Evolutionary conservation across 2,888 invertebrate species (phyloP), one percentile per base, ranked within the genome.

Genomic region (Cyclophora albipunctata): DNA sequence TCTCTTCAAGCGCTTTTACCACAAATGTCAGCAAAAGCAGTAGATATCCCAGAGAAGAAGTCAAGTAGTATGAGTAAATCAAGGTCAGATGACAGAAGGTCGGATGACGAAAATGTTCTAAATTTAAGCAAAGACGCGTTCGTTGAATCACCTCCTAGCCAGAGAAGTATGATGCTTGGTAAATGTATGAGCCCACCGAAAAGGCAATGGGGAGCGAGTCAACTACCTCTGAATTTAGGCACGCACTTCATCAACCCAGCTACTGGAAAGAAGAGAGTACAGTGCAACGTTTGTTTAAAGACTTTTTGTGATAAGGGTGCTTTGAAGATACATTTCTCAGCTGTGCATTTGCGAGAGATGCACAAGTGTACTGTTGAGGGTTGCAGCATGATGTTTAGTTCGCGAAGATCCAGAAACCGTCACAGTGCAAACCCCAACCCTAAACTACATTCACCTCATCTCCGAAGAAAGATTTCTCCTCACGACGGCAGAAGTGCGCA

Each of bases 231-330:
- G 2, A 96, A 96, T 66, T 85, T 96, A 57, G 96, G 96, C 6
- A 96, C 96, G 0, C 95, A 96, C 64, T 95, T 96, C 60, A 96
- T 97, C 37, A 97, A 97, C 73, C 97, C 97, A 1, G 93, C 96
- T 0, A 97, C 97, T 0, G 97, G 97, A 0, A 99, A 99, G 84
- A 98, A 98, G 75, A 92, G 99, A 59, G 98, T 99, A 3, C 97
- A 98, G 78, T 99, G 99, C 83, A 97, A 98, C 69, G 98, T 98
- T 43, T 99, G 99, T 78, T 89, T 98, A 55, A 99, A 99, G 88
- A 99, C 99, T 7, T 99, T 99, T 88, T 99, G 99, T 90, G 99
- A 99, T 90, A 99, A 99, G 89, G 99, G 99, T 55, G 99, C 99
- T 1, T 90, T 99, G 34, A 99, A 99, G 87, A 99, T 99, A 4